Evolutionary conservation across 2,797 vertebrate genomes (phyloP), one percentile per base, ranked within the genome.

Genomic region (Alexandromys oeconomus): DNA sequence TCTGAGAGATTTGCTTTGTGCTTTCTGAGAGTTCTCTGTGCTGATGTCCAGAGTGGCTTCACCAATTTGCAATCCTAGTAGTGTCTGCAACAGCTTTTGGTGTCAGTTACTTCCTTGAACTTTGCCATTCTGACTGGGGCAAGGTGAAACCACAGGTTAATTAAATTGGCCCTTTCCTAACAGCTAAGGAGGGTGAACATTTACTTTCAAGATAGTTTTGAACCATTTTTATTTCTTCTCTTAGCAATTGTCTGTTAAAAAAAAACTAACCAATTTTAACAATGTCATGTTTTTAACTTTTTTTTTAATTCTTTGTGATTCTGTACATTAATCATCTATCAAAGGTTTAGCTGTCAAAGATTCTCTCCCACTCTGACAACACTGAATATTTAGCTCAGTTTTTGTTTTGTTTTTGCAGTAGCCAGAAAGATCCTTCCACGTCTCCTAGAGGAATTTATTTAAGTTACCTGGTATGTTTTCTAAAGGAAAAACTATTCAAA

Each of bases 401-500:
- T 95, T 46, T 25, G 19, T 21, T 59, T 59, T 59, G 94, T 40
- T 25, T 71, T 65, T 91, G 51, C 76, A 78, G 57, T 91, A 96
- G n/a, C 13, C 54, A 85, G 67, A 96, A 94, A 73, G 34, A 92
- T 54, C 48, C 34, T 84, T 59, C 31, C 51, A 48, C 78, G 59
- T 17, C 40, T 85, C 73, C 57, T 65, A 48, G 8, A 77, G 76
- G 29, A 65, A 88, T 94, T 91, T 93, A 79, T 71, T 86, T 67
- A 65, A 93, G n/a, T 15, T 54, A 93, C 76, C 40, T 67, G 79
- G 63, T 61, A 94, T 17, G 17, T 78, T 46, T 74, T n/a, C 77
- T 91, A n/a, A 67, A 81, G 93, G n/a, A 74, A 93, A 95, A 95
- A 54, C 76, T 89, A 37, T 67, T 91, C 59, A 76, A 86, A 59